Percentiles rank a stretch among this genome's conserved stretches.
These are phyloP conservation scores for Clunio marinus DNA, from an alignment of 2,888 invertebrate species.

Conservation along the genomic window DNA sequence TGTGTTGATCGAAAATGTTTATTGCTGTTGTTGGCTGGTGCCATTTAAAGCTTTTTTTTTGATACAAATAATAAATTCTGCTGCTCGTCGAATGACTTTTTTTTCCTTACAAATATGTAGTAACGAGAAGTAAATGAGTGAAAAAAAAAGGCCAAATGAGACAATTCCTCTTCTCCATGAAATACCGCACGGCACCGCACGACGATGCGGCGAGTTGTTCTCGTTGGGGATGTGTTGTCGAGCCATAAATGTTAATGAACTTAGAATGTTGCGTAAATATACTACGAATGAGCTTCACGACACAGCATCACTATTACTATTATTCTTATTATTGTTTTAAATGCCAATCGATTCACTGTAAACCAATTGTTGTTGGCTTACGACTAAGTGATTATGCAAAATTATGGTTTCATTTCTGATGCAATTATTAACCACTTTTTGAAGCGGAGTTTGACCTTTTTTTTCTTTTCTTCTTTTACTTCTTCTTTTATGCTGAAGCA, in stretches of 20 bases:
- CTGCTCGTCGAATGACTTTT: background rate
- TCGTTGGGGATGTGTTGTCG: background rate
- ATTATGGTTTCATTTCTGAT: conserved; percentile 32
- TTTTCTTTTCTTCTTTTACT: too few species aligned
- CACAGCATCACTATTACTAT: too few species aligned
- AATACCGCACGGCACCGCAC: too few species aligned
- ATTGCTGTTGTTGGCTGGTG: conserved; percentile 31
- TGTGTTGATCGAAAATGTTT: background rate
- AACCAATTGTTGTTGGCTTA: background rate
- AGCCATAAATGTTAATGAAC: background rate
- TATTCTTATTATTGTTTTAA: background rate
- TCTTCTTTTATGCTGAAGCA: too few species aligned
- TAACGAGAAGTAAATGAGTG: too few species aligned
- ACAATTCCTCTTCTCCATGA: too few species aligned
- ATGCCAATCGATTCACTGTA: background rate
- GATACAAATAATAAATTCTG: conserved; percentile 18
- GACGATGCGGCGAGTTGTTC: background rate
- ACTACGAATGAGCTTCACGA: too few species aligned
- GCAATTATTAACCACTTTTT: conserved; percentile 27
- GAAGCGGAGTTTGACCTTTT: conserved; percentile 38
- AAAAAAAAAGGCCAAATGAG: too few species aligned
- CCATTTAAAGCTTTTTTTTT: conserved; percentile 33
- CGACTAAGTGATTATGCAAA: conserved; percentile 27
- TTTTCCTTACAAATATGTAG: too few species aligned
- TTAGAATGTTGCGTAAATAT: background rate